phyloP scores from a whole-genome alignment of 2,113 vertebrate genomes.

The Phyllopteryx taeniolatus region DNA sequence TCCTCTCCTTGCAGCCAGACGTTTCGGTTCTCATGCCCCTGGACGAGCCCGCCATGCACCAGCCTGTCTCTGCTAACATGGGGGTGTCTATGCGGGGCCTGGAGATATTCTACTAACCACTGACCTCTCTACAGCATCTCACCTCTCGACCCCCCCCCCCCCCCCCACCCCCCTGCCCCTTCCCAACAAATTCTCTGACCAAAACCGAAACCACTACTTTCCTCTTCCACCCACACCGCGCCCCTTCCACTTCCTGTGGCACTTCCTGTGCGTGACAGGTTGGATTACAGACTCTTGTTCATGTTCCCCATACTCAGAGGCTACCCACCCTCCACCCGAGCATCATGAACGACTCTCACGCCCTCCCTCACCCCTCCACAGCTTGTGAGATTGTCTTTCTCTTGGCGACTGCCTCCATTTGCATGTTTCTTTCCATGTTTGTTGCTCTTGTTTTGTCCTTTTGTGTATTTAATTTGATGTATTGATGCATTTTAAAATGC shows the following conservation, averaged over 20 bases:
- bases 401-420: slow-evolving; percentile 46
- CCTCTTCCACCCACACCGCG: slow-evolving; percentile 55
- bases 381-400: slow-evolving; percentile 64
- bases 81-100: slow-evolving; percentile 78
- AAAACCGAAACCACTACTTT: slow-evolving; percentile 38
- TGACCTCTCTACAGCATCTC: slow-evolving; percentile 62
- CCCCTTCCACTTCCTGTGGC: slow-evolving; percentile 68
- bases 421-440: slow-evolving; percentile 43
- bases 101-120: slow-evolving; percentile 83
- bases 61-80: slow-evolving; percentile 80
- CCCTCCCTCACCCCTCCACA: slow-evolving; percentile 20
- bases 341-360: slow-evolving; percentile 34
- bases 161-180: not conserved
- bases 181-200: slow-evolving; percentile 58
- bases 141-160: slow-evolving; percentile 45
- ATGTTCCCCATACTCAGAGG: slow-evolving; percentile 52
- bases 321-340: slow-evolving; percentile 47
- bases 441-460: slow-evolving; percentile 32
- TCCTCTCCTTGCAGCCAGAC: slow-evolving; percentile 72
- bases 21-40: slow-evolving; percentile 79
- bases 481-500: slow-evolving; percentile 18
- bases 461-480: slow-evolving; percentile 14
- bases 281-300: slow-evolving; percentile 62
- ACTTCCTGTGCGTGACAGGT: slow-evolving; percentile 76
- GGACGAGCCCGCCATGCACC: slow-evolving; percentile 79